A percentile compares a stretch with the other conserved stretches of the same genome.
Evolutionary conservation across 2,888 invertebrate genomes (phyloP).

Genomic region (Thelaira solivaga): DNA sequence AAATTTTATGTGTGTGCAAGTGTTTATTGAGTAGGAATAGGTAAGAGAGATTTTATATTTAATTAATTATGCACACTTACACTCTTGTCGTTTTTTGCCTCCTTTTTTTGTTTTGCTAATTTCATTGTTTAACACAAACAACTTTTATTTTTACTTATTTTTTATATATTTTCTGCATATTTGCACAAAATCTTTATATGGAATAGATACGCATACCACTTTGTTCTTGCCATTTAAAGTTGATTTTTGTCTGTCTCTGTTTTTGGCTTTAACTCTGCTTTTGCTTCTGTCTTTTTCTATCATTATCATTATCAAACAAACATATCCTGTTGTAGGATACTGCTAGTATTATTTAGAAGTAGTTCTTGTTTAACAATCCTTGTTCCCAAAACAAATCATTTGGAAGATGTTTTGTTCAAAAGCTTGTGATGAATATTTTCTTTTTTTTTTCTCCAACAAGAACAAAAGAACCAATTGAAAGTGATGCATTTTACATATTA

Average conservation of each 20-base stretch:
- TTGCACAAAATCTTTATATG: constrained; percentile 46
- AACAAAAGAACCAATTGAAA: constrained; percentile 58
- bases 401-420: constrained; percentile 55
- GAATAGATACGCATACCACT: constrained; percentile 45
- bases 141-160: not conserved
- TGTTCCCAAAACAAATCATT: constrained; percentile 57
- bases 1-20: not conserved
- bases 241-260: constrained; percentile 24
- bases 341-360: not conserved
- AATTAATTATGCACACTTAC: constrained; percentile 71
- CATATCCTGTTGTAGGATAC: constrained; percentile 58
- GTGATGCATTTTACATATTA: constrained; percentile 44
- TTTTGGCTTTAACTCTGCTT: too few species aligned
- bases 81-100: constrained; percentile 58
- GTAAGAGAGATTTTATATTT: constrained; percentile 70
- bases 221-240: not conserved
- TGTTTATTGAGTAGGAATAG: constrained; percentile 32
- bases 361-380: constrained; percentile 26
- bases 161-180: constrained; percentile 42
- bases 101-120: constrained; percentile 34
- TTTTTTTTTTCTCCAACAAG: not conserved
- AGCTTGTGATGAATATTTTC: constrained; percentile 44
- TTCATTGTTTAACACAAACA: constrained; percentile 5
- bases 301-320: not conserved
- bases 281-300: constrained; percentile 20